Base-by-base conservation (phyloP, 2,113 vertebrate species). In the Oenanthe melanoleuca region DNA sequence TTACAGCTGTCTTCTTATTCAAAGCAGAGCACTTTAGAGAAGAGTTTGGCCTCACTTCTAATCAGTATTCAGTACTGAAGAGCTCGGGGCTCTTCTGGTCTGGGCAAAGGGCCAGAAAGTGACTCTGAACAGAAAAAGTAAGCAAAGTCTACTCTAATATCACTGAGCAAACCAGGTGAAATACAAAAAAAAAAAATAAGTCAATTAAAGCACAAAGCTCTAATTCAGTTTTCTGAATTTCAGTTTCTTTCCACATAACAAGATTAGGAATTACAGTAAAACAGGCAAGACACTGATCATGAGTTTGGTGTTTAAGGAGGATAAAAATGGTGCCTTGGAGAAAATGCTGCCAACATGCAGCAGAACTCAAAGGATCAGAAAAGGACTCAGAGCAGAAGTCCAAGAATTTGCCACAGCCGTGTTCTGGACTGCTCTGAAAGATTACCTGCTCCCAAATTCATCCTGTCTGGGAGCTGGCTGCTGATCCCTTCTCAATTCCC, bases 71-170 rank as follows among this genome's bases (percentile, higher is more conserved):
- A 71, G 64, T 33, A 33, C 19, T 71, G 75, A 56, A 93, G 52
- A 78, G 75, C 80, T 70, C 79, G 82, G 23, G 80, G 65, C 82
- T 92, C 11, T 90, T 94, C 86, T 89, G 52, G 9, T 63, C 89
- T 88, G 85, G 93, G 92, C 93, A 89, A 60, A 88, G 23, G n/a
- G 90, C 94, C 96, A 96, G 69, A 60, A 84, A 84, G 45, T 71
- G 56, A 88, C 40, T 75, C 87, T 80, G 67, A 86, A 31, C 33
- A 93, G 88, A 84, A 94, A 86, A 93, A 93, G 56, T 53, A 93
- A 90, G 82, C 60, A 71, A 92, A 94, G 79, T 90, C 88, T 75
- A 45, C 73, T 83, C 67, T 53, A 33, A 78, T 81, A 74, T 80
- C 82, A 90, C 64, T 79, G 65, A 94, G 25, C 59, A 78, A 80